Evolutionary conservation across 1,140 invertebrate genomes (phyloP).

Genomic region (Drosophila pandora): DNA sequence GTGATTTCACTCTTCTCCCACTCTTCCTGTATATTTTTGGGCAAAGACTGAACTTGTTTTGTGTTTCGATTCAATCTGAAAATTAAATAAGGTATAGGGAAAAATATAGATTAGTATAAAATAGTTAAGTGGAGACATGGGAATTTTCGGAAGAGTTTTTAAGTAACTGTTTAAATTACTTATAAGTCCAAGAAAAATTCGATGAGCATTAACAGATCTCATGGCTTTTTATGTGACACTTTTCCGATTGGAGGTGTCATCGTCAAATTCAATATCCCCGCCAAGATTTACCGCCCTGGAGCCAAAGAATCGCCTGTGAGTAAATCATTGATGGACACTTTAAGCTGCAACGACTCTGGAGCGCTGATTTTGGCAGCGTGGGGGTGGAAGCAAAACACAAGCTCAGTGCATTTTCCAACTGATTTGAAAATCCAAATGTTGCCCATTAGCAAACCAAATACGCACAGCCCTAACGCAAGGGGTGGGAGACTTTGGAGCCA

Average conservation of each 20-base stretch:
- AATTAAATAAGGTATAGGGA: constrained; percentile 13
- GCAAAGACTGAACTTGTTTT: constrained; percentile 30
- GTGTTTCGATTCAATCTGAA: constrained; percentile 27
- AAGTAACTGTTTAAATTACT: no score
- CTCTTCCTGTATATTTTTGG: constrained; percentile 21
- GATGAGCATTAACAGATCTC: constrained; percentile 3
- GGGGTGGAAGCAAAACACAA: constrained; percentile 15
- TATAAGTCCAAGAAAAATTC: neutral
- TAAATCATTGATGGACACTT: constrained; percentile 64
- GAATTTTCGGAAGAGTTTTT: no score
- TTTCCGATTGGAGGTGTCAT: constrained; percentile 25
- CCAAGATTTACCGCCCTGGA: constrained; percentile 25
- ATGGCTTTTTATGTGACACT: neutral
- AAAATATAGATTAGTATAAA: constrained; percentile 16
- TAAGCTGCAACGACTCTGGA: constrained; percentile 59
- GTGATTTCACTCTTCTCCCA: constrained; percentile 37
- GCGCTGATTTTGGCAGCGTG: constrained; percentile 4
- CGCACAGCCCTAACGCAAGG: constrained; percentile 40
- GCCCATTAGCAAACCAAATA: constrained; percentile 80
- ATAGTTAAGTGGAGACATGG: no score
- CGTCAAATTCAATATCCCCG: constrained; percentile 35
- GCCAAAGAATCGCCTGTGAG: constrained; percentile 8
- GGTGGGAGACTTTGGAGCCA: constrained; percentile 28
- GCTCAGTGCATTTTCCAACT: constrained; percentile 74
- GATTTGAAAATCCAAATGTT: constrained; percentile 78